A percentile compares a stretch with the other conserved stretches of the same genome.
Conservation (phyloP, 1,140 invertebrate genomes). For the Ctenoplectra terminalis region DNA sequence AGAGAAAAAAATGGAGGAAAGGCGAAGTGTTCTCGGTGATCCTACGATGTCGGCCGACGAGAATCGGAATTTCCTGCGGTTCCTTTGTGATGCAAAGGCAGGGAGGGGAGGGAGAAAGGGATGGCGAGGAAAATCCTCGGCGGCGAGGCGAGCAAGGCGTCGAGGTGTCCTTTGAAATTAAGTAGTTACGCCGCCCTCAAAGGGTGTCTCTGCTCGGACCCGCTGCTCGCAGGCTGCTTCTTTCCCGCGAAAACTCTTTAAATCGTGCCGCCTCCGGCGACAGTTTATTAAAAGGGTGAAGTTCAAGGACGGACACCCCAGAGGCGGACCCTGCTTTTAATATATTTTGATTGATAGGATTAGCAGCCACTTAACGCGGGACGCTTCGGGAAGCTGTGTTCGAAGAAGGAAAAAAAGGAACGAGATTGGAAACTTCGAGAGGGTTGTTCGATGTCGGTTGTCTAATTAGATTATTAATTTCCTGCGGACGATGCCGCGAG, state of each 20-base stretch:
- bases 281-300: constrained; percentile 81
- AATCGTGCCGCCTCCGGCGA: constrained; percentile 64
- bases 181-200: constrained; percentile 76
- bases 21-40: constrained; percentile 48
- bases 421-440: neutral
- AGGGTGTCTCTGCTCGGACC: constrained; percentile 54
- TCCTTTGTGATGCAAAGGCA: constrained; percentile 80
- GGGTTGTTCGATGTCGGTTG: neutral
- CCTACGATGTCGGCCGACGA: constrained; percentile 54
- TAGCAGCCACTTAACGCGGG: constrained; percentile 64
- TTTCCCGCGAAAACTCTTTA: constrained; percentile 75
- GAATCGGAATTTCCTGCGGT: constrained; percentile 78
- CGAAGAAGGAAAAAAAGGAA: neutral
- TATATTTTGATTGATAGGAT: constrained; percentile 81
- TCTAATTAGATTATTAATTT: constrained; percentile 15
- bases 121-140: constrained; percentile 47
- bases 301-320: constrained; percentile 35
- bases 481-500: neutral
- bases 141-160: constrained; percentile 54
- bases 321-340: constrained; percentile 72
- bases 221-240: constrained; percentile 56
- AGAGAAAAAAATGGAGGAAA: constrained; percentile 57
- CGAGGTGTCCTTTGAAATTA: constrained; percentile 76
- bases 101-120: constrained; percentile 51
- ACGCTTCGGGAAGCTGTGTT: neutral